phyloP scores from a whole-genome alignment of 1,140 invertebrate genomes.

The Heliothis subflexa region DNA sequence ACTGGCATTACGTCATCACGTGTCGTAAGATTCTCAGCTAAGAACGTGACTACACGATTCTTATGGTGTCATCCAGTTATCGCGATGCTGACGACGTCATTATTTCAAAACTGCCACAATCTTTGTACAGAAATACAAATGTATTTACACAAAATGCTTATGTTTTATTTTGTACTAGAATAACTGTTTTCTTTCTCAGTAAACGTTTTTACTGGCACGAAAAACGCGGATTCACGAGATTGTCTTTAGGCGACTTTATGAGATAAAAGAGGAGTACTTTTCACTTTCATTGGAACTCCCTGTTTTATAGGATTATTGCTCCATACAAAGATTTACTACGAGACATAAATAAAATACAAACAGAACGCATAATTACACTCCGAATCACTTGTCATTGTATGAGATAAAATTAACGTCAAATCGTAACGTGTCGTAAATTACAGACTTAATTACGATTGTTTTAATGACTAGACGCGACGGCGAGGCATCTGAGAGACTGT shows the following conservation, averaged over 20 bases:
- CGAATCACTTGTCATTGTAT: conserved; percentile 58
- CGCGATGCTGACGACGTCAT: conserved; percentile 12
- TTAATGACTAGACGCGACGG: conserved; percentile 57
- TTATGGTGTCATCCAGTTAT: conserved; percentile 36
- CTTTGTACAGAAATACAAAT: conserved; percentile 2
- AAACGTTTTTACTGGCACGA: conserved; percentile 19
- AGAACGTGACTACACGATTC: conserved; percentile 33
- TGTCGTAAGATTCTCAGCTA: conserved; percentile 36
- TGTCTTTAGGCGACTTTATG: conserved; percentile 6
- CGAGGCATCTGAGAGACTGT: conserved; percentile 50
- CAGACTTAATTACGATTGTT: conserved; percentile 68
- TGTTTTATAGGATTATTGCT: neutral
- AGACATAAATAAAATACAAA: conserved; percentile 27
- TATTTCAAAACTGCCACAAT: neutral
- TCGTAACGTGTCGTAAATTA: conserved; percentile 62
- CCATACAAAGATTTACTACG: neutral
- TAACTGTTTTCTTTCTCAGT: conserved; percentile 19
- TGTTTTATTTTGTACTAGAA: conserved; percentile 7
- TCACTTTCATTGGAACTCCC: conserved; percentile 7
- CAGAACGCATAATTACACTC: conserved; percentile 46
- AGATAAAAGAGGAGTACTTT: neutral
- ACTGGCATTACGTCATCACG: conserved; percentile 41
- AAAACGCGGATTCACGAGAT: conserved; percentile 15
- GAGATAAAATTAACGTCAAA: conserved; percentile 58
- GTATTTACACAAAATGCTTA: neutral